These are phyloP conservation scores for Malacosoma neustria DNA, from an alignment of 2,888 invertebrate genomes.

Conservation along the genomic window DNA sequence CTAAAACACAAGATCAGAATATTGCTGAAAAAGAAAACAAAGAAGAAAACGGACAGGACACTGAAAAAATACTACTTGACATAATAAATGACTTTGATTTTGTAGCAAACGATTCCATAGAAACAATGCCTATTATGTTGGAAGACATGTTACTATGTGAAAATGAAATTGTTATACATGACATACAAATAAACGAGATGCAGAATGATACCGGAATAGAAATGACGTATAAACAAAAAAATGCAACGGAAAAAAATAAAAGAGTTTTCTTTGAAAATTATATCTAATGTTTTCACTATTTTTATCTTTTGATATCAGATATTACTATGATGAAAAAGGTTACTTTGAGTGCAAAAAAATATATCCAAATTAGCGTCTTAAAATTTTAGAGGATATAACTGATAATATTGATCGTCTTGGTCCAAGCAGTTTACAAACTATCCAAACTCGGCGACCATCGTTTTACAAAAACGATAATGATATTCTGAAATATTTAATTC, in stretches of 20 bases:
- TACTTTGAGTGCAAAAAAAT: conserved; percentile 7
- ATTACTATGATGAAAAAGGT: conserved; percentile 10
- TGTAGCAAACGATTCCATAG: conserved; percentile 10
- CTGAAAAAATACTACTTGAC: conserved; percentile 11
- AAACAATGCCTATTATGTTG: conserved; percentile 10
- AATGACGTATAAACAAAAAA: conserved; percentile 9
- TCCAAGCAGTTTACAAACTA: conserved; percentile 7
- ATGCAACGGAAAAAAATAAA: conserved; percentile 8
- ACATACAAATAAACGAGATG: conserved; percentile 6
- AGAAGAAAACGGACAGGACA: conserved; percentile 8
- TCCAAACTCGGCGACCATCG: conserved; percentile 8
- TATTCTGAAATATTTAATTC: no score
- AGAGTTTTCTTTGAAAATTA: conserved; percentile 10
- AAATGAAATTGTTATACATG: conserved; percentile 11
- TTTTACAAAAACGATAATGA: neutral
- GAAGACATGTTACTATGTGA: conserved; percentile 11
- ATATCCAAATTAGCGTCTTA: conserved; percentile 7
- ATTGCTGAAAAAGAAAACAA: conserved; percentile 10
- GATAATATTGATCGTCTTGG: conserved; percentile 6
- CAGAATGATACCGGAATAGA: conserved; percentile 9
- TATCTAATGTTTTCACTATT: conserved; percentile 9
- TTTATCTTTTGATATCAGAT: conserved; percentile 10
- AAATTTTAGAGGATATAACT: conserved; percentile 5
- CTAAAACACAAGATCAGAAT: conserved; percentile 11
- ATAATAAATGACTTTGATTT: conserved; percentile 11